A percentile compares a stretch with the other conserved stretches of the same genome.
Conservation (phyloP, 2,797 vertebrate species). For the Oophaga sylvatica region DNA sequence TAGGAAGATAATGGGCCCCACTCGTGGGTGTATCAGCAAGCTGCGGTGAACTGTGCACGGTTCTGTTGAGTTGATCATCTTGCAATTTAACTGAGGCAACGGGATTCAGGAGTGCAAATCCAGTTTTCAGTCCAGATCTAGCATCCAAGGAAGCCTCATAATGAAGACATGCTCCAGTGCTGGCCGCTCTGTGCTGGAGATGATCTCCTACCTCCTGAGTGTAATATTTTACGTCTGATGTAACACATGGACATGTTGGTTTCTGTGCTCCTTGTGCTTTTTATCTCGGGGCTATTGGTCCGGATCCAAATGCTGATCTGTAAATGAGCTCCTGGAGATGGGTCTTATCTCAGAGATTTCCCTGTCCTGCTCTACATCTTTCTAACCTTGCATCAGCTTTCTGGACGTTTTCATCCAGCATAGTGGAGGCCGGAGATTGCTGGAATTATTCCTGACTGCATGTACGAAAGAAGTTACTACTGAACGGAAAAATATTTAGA, state of each 20-base stretch:
- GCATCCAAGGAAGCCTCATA: background rate
- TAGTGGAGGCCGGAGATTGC: background rate
- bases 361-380: constrained; percentile 4
- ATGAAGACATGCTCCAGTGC: background rate
- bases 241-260: background rate
- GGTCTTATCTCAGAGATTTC: constrained; percentile 19
- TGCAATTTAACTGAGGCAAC: background rate
- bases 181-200: background rate
- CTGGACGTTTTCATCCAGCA: background rate
- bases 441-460: constrained; percentile 13
- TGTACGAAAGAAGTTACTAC: background rate
- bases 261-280: background rate
- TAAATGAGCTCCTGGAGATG: constrained; percentile 22
- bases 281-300: constrained; percentile 11
- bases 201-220: background rate
- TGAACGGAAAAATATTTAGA: background rate
- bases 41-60: too few species aligned
- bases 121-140: background rate
- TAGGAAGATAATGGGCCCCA: too few species aligned
- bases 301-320: constrained; percentile 28
- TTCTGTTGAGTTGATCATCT: background rate
- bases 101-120: background rate
- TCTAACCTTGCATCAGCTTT: background rate
- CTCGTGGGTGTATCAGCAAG: too few species aligned
- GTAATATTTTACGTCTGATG: background rate